phyloP scores from a whole-genome alignment of 2,888 invertebrate species.

The Nomada goodeniana region DNA sequence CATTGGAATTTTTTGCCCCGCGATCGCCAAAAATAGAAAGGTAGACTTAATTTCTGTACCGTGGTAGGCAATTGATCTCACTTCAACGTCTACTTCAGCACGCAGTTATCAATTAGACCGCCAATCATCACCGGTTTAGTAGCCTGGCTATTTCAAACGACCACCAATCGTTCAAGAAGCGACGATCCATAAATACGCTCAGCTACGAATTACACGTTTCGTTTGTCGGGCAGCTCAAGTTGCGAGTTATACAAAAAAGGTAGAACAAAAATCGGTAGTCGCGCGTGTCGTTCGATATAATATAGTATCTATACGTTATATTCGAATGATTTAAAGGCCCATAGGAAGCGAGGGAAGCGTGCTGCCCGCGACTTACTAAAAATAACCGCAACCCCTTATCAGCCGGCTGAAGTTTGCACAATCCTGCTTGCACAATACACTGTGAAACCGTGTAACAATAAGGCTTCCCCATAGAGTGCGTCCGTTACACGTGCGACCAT shows the following conservation, averaged over 20 bases:
- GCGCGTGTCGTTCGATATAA: slow-evolving; percentile 3
- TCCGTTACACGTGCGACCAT: not conserved
- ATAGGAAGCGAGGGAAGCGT: not conserved
- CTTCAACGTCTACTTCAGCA: not conserved
- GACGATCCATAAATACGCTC: not conserved
- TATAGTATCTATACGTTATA: not conserved
- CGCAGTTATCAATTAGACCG: slow-evolving; percentile 21
- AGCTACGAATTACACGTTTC: not conserved
- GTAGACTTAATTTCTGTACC: not conserved
- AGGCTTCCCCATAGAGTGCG: not conserved
- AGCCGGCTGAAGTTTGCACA: slow-evolving; percentile 59
- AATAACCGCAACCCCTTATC: slow-evolving; percentile 63
- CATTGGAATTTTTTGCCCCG: not conserved
- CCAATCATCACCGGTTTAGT: slow-evolving; percentile 9
- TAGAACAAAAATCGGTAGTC: not conserved
- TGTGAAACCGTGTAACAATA: slow-evolving; percentile 26
- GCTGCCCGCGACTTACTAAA: slow-evolving; percentile 41
- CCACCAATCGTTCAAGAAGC: not conserved
- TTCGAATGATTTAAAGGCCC: slow-evolving; percentile 21
- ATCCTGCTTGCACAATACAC: slow-evolving; percentile 56
- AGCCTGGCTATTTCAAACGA: not conserved
- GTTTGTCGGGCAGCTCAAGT: not conserved
- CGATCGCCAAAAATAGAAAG: not conserved
- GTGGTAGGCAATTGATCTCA: not conserved
- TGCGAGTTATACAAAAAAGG: too few species aligned